Evolutionary conservation across 2,888 invertebrate genomes (phyloP).

Genomic region (Trachelus troglodyta): DNA sequence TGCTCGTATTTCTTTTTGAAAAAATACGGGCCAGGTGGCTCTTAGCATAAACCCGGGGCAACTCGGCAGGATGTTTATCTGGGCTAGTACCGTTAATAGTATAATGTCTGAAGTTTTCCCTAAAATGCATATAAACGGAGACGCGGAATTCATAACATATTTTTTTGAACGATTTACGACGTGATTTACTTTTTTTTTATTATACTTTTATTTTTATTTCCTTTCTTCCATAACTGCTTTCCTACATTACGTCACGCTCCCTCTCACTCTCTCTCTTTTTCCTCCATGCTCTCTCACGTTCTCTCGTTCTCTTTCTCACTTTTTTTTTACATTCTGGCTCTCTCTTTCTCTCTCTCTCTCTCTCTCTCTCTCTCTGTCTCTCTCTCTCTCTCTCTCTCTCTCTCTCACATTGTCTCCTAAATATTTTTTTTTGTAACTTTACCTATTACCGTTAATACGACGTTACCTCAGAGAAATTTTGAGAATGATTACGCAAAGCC

Average conservation of each 20-base stretch:
- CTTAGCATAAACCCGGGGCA: constrained; percentile 52
- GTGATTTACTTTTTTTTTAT: constrained; percentile 5
- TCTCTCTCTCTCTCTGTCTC: not conserved
- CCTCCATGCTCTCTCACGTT: not conserved
- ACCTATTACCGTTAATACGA: constrained; percentile 26
- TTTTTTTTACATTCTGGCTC: not conserved
- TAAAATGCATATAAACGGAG: constrained; percentile 59
- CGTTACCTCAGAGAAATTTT: constrained; percentile 45
- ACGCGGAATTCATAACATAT: constrained; percentile 54
- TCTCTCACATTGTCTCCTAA: not conserved
- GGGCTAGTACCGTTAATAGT: constrained; percentile 60
- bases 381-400: not conserved
- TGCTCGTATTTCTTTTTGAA: not conserved
- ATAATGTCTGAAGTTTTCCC: constrained; percentile 36
- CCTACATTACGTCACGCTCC: not conserved
- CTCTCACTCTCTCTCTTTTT: not conserved
- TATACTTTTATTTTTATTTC: not conserved
- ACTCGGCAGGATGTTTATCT: constrained; percentile 59
- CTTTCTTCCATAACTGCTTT: not conserved
- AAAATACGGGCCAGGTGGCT: constrained; percentile 47
- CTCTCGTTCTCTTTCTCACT: not conserved
- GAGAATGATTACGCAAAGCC: constrained; percentile 43
- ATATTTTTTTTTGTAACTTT: constrained; percentile 25
- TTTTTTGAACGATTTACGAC: constrained; percentile 17
- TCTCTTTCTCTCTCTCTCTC: not conserved